Percentiles rank a stretch among this genome's conserved stretches.
Conservation (phyloP, 2,113 vertebrate species). For the Sylvilagus bachmani region DNA sequence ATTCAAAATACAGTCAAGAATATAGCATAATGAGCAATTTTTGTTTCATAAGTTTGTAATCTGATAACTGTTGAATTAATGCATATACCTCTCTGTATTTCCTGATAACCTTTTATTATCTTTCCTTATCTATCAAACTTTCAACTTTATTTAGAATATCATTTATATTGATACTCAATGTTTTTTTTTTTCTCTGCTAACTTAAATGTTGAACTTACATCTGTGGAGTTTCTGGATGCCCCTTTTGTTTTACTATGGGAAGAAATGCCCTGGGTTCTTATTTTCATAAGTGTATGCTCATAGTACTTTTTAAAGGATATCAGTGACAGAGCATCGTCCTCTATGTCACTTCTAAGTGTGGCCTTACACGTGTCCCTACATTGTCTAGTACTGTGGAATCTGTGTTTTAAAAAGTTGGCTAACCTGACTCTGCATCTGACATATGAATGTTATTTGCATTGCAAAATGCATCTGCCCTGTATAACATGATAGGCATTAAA, state of each 20-base stretch:
- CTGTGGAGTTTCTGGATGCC: not conserved
- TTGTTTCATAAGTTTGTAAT: not conserved
- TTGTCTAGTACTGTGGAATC: not conserved
- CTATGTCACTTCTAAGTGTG: not conserved
- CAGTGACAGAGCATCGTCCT: not conserved
- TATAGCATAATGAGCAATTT: conserved; percentile 2
- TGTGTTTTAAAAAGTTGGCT: not conserved
- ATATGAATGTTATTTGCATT: not conserved
- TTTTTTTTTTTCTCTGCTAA: too few species aligned
- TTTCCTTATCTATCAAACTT: not conserved
- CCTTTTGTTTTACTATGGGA: not conserved
- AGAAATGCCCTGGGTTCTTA: not conserved
- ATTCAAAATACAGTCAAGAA: conserved; percentile 44
- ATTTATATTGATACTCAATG: not conserved
- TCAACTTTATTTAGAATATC: not conserved
- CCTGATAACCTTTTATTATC: not conserved
- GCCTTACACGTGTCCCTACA: not conserved
- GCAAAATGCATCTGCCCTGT: not conserved
- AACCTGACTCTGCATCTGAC: not conserved
- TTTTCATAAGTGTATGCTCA: not conserved
- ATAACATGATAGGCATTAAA: not conserved
- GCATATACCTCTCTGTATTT: not conserved
- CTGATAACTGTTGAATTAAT: not conserved
- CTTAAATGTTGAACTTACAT: not conserved
- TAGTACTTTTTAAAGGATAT: not conserved